Percentiles rank a stretch among this genome's conserved stretches.
phyloP scores from a whole-genome alignment of 2,113 vertebrate species.

The Callocephalon fimbriatum region DNA sequence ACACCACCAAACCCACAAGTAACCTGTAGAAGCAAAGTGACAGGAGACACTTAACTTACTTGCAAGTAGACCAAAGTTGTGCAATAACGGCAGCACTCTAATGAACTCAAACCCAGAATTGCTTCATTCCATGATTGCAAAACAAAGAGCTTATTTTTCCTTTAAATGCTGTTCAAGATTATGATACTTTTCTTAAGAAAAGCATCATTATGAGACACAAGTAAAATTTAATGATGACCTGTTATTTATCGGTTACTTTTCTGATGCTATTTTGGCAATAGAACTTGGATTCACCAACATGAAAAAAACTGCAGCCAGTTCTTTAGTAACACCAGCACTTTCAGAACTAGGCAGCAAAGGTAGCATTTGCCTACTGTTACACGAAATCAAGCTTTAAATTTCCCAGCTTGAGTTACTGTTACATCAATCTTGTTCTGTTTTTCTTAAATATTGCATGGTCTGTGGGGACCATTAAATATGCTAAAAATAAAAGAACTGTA shows the following conservation, averaged over 20 bases:
- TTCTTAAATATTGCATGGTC: not conserved
- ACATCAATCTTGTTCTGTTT: not conserved
- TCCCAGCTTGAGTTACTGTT: not conserved
- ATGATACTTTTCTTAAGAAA: constrained; percentile 20
- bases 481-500: not conserved
- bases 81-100: constrained; percentile 23
- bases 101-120: constrained; percentile 41
- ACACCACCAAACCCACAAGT: constrained; percentile 40
- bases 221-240: constrained; percentile 17
- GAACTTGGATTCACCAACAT: not conserved
- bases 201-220: not conserved
- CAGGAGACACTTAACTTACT: constrained; percentile 7
- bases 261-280: not conserved
- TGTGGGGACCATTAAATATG: not conserved
- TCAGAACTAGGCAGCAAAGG: not conserved
- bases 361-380: not conserved
- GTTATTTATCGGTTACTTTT: not conserved
- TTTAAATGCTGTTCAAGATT: constrained; percentile 8
- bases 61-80: constrained; percentile 34
- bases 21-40: not conserved
- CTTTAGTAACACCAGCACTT: not conserved
- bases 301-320: not conserved
- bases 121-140: constrained; percentile 62
- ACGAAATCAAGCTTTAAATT: constrained; percentile 1
- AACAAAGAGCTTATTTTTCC: constrained; percentile 20